Base-by-base conservation (phyloP, 2,888 invertebrate species). In the Ochropleura leucogaster region DNA sequence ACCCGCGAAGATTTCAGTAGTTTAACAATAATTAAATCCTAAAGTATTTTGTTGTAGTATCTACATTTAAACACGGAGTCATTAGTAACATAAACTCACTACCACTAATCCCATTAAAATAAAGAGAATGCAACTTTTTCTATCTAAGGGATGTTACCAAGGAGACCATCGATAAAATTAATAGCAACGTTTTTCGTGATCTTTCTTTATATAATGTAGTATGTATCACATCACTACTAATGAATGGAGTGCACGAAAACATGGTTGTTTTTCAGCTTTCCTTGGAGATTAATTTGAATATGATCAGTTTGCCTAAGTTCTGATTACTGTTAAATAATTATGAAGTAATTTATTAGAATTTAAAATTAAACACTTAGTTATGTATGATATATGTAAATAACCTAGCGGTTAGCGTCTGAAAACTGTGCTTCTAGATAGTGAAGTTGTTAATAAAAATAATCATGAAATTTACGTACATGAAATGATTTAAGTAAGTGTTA, bases 191-290 rank as follows among this genome's bases (percentile, higher is more conserved):
- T 79, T 79, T 30, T 63, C 72, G 8, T 18, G 53, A 60, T 78
- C 47, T 66, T 20, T 78, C 47, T 66, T 20, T 49, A 69, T 9
- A 16, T 49, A 14, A 8, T 42, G 72, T 9, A 16, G 44, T 10
- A 8, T 42, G 72, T 5, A 70, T 14, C 62, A 14, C 83, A 84
- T 77, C 87, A 80, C 84, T 87, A 84, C 42, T 76, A 79, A 86
- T 93, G 93, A 92, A 93, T 93, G 91, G 91, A 92, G 90, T 90
- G 86, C 87, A 94, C 92, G 93, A 95, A 96, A 95, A 96, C 94
- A 96, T 96, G 96, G 96, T 96, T 96, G 95, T 96, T 96, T 96
- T 96, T 96, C 96, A 96, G 96, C 93, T 94, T 96, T 93, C 91
- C 89, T 93, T 90, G 91, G 90, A 91, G 90, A 89, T 89, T 93